Evolutionary conservation across 53 echinoderm and acorn worm species (phyloP), one percentile per base, ranked within the genome.

Genomic region (Arbacia lixula): DNA sequence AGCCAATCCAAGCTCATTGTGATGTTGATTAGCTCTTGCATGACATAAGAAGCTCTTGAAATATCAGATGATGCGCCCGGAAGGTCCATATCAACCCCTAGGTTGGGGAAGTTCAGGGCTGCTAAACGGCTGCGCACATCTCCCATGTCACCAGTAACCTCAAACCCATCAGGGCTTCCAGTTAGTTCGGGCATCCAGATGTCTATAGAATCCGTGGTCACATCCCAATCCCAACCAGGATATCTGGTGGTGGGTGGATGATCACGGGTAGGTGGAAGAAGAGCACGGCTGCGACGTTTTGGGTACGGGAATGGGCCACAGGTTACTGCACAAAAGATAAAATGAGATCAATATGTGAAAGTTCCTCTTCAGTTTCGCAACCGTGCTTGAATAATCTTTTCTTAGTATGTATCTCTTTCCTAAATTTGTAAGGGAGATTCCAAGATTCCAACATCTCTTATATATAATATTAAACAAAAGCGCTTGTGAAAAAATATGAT

Each of bases 241-340:
- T 10, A 29, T 30, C 31, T 43, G 16, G 72, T 43, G 40, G 52
- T 52, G 1, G 33, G 53, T 53, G 74, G n/a, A 8, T 56, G 60
- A 26, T 34, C 51, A 16, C n/a, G 2, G 20, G 16, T 74, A 19
- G 49, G 31, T 21, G 17, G 25, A 6, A 34, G 53, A 34, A 77
- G 3, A 20, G 28, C 58, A 40, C 37, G 58, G 16, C 77, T 58
- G 40, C 58, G 5, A 0, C 26, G 58, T 16, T 56, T 56, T 57
- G 77, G 77, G 28, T 43, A 35, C 17, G 77, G 77, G 34, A 37
- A 38, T 25, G 77, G 77, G 2, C 77, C 77, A 39, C 77, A 77
- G 0, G 77, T 77, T 3, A 58, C 77, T 77, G 60, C 37, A 21
- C 31, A 52, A 71, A 74, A 6, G 6, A 40, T 26, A 31, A 63